Conservation (phyloP, 2,113 vertebrate genomes). For the Pagrus major region DNA sequence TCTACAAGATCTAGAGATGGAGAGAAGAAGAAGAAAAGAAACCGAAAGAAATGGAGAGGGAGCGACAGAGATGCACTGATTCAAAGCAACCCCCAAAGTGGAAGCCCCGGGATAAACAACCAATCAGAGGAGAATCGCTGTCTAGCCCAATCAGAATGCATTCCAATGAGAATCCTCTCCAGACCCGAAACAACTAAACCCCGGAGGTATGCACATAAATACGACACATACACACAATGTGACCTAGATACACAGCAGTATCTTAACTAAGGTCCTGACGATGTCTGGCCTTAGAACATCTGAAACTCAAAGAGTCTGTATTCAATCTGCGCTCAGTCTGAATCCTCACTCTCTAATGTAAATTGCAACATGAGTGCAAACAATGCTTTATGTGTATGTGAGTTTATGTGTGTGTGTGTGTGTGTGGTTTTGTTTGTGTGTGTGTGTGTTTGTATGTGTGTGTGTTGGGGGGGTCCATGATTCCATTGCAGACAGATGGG, state of each 20-base stretch:
- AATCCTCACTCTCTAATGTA: slow-evolving; percentile 8
- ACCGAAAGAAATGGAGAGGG: slow-evolving; percentile 32
- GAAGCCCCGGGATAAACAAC: slow-evolving; percentile 69
- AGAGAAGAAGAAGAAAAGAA: slow-evolving; percentile 53
- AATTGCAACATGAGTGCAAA: slow-evolving; percentile 6
- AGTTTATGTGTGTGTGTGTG: slow-evolving; percentile 6
- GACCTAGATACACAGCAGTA: slow-evolving; percentile 55
- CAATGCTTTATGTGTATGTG: neutral
- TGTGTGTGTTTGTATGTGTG: slow-evolving; percentile 1
- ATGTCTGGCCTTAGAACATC: slow-evolving; percentile 31
- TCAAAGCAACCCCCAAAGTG: slow-evolving; percentile 68
- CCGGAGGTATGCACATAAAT: slow-evolving; percentile 45
- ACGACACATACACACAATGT: slow-evolving; percentile 51
- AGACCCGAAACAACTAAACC: slow-evolving; percentile 53
- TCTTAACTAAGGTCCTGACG: slow-evolving; percentile 55
- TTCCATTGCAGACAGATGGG: slow-evolving; percentile 51
- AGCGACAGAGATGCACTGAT: slow-evolving; percentile 52
- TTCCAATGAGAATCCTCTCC: slow-evolving; percentile 73
- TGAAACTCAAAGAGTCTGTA: slow-evolving; percentile 45
- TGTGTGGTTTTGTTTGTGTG: too few relatives aligned
- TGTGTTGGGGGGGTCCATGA: slow-evolving; percentile 14
- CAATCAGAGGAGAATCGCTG: slow-evolving; percentile 66
- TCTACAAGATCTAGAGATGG: slow-evolving; percentile 45
- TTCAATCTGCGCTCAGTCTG: slow-evolving; percentile 51
- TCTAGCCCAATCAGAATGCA: slow-evolving; percentile 72